Conservation (phyloP, 2,888 invertebrate genomes). For the Drosophila anomalipes region DNA sequence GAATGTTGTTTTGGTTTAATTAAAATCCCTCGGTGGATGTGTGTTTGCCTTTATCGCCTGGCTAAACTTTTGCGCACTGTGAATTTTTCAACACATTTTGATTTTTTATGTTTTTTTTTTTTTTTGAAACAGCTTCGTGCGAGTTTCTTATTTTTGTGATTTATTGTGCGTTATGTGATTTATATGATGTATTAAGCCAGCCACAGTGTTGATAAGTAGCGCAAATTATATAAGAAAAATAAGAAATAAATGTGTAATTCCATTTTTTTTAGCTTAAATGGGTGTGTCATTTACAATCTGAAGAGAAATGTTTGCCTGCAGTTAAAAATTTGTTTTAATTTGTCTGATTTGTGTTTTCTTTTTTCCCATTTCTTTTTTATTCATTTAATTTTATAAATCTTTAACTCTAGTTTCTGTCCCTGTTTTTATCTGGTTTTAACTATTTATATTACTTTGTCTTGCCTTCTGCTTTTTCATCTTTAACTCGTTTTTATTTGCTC, state of each 20-base stretch:
- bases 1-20: slow-evolving; percentile 67
- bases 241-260: slow-evolving; percentile 1
- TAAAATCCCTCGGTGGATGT: slow-evolving; percentile 52
- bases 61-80: slow-evolving; percentile 54
- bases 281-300: not conserved
- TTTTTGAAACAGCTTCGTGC: slow-evolving; percentile 8
- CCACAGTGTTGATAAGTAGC: not conserved
- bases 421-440: not conserved
- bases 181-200: slow-evolving; percentile 20
- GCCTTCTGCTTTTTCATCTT: not conserved
- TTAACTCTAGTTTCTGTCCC: not conserved
- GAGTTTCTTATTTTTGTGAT: slow-evolving; percentile 26
- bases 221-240: slow-evolving; percentile 10
- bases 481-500: not conserved
- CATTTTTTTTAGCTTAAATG: not conserved
- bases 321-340: not conserved
- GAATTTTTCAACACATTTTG: slow-evolving; percentile 60
- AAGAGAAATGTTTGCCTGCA: not conserved
- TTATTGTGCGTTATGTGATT: slow-evolving; percentile 38
- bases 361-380: not conserved
- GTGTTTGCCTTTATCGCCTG: slow-evolving; percentile 32
- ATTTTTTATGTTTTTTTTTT: slow-evolving; percentile 28
- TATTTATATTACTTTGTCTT: not conserved
- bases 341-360: not conserved
- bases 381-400: not conserved